phyloP scores from a whole-genome alignment of 2,113 vertebrate genomes.

The Crotalus helleri region DNA sequence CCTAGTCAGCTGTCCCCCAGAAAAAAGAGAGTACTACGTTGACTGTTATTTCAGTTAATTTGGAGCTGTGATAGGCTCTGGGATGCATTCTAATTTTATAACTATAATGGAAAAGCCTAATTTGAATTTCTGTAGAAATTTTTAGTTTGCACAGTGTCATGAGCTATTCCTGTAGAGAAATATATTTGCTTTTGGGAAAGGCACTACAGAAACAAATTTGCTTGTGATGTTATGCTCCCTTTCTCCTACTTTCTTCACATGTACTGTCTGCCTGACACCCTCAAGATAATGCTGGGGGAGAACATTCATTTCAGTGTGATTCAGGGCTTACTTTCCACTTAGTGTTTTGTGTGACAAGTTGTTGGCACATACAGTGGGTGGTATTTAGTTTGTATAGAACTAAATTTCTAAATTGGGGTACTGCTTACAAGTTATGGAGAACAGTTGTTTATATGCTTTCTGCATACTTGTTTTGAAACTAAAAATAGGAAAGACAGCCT shows the following conservation, averaged over 20 bases:
- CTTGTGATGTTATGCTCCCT: neutral
- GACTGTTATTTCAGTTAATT: neutral
- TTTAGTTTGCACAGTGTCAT: neutral
- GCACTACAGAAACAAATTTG: neutral
- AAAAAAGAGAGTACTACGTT: neutral
- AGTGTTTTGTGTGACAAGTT: conserved; percentile 37
- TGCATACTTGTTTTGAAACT: neutral
- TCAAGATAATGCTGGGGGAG: conserved; percentile 54
- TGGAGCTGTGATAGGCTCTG: neutral
- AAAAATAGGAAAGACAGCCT: neutral
- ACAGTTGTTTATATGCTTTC: conserved; percentile 1
- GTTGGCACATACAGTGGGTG: conserved; percentile 61
- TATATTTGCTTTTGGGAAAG: neutral
- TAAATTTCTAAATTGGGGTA: conserved; percentile 47
- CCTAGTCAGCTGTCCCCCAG: neutral
- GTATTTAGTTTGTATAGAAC: conserved; percentile 49
- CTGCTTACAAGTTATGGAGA: conserved; percentile 28
- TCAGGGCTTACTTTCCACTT: conserved; percentile 6
- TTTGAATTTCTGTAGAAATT: neutral
- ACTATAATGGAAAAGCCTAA: neutral
- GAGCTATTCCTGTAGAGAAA: neutral
- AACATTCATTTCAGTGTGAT: conserved; percentile 1
- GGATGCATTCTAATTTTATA: neutral
- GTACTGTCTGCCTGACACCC: conserved; percentile 39
- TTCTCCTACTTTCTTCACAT: conserved; percentile 1